Evolutionary conservation across 1,140 invertebrate genomes (phyloP).

Genomic region (Nebria ingens): DNA sequence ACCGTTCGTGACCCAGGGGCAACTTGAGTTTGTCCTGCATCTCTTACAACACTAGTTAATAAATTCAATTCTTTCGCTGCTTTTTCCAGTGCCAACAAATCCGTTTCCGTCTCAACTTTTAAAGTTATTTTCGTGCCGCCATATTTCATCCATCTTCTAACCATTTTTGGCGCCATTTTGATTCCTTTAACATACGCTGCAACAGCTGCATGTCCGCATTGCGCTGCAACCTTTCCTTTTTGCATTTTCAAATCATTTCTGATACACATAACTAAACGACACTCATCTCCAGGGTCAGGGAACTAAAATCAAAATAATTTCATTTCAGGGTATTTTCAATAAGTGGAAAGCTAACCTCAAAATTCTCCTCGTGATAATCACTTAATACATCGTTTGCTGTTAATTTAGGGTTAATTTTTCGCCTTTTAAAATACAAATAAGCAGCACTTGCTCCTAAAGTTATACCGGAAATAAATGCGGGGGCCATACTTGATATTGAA

Average conservation of each 20-base stretch:
- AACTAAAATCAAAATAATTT: constrained; percentile 22
- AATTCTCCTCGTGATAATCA: not conserved
- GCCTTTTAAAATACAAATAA: not conserved
- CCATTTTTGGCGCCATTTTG: constrained; percentile 45
- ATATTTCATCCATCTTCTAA: constrained; percentile 63
- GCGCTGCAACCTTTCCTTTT: constrained; percentile 88
- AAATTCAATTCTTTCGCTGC: constrained; percentile 58
- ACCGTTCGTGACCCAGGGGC: constrained; percentile 77
- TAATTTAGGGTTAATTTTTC: not conserved
- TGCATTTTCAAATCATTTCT: constrained; percentile 87
- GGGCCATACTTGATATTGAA: not conserved
- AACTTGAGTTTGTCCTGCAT: constrained; percentile 88
- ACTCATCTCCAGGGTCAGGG: constrained; percentile 37
- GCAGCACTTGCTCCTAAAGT: not conserved
- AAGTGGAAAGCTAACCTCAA: not conserved
- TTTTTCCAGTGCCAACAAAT: constrained; percentile 51
- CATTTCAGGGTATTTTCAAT: not conserved
- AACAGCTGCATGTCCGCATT: constrained; percentile 83
- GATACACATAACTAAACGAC: constrained; percentile 78
- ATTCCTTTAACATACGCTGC: constrained; percentile 62
- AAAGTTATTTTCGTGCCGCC: constrained; percentile 42
- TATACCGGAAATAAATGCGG: not conserved
- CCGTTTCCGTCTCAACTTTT: constrained; percentile 51
- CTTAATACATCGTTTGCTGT: not conserved
- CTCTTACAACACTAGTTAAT: constrained; percentile 61